A percentile compares a stretch with the other conserved stretches of the same genome.
Evolutionary conservation across 2,888 invertebrate species (phyloP).

Genomic region (Hyposoter didymator): DNA sequence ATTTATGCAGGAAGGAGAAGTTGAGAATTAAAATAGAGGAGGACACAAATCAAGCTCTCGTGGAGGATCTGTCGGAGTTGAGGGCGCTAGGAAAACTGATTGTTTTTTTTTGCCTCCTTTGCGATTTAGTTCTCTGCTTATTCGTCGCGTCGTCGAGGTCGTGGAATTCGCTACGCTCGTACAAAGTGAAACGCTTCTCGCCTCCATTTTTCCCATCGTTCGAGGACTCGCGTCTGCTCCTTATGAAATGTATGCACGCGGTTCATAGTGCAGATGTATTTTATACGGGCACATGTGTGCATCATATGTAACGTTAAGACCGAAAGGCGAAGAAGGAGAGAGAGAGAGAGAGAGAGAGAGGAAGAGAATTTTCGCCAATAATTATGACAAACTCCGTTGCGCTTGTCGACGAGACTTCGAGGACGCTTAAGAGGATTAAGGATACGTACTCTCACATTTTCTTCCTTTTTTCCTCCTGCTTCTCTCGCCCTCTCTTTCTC

Average conservation of each 20-base stretch:
- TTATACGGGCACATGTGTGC: conserved; percentile 16
- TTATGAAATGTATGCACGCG: neutral
- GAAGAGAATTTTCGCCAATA: conserved; percentile 73
- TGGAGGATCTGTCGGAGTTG: conserved; percentile 23
- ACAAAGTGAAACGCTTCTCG: neutral
- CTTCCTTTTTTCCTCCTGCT: neutral
- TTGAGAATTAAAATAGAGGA: conserved; percentile 16
- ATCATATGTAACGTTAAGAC: neutral
- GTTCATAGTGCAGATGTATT: conserved; percentile 48
- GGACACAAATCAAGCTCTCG: conserved; percentile 62
- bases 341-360: conserved; percentile 34
- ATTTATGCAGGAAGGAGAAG: conserved; percentile 33
- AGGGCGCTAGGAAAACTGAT: conserved; percentile 52
- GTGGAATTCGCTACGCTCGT: conserved; percentile 64
- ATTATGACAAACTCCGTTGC: conserved; percentile 81
- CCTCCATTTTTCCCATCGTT: neutral
- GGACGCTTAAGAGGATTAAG: conserved; percentile 73
- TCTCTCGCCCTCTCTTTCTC: neutral
- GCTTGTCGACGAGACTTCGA: conserved; percentile 72
- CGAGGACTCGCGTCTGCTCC: conserved; percentile 10
- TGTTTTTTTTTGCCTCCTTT: conserved; percentile 15
- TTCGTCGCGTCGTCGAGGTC: conserved; percentile 40
- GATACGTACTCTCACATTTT: conserved; percentile 59
- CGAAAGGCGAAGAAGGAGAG: neutral
- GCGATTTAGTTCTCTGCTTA: neutral